Evolutionary conservation across 2,888 invertebrate genomes (phyloP).

Genomic region (Drosophila nr. perissopoda): DNA sequence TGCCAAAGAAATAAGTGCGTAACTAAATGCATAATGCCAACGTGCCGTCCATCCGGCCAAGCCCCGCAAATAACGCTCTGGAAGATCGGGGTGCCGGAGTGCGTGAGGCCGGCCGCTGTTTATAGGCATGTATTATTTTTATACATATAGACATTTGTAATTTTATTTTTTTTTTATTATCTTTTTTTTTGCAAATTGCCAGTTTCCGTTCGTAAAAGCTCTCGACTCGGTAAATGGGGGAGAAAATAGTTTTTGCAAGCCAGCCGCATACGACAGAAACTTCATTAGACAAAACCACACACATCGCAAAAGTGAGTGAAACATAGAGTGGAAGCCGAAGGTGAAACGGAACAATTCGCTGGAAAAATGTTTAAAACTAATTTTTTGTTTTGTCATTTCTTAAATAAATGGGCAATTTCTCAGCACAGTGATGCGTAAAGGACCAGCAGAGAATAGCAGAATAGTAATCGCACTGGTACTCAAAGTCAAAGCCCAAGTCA

Average conservation of each 20-base stretch:
- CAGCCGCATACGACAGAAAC: slow-evolving; percentile 49
- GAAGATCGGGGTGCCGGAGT: slow-evolving; percentile 40
- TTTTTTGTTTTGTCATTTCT: slow-evolving; percentile 8
- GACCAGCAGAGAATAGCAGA: slow-evolving; percentile 10
- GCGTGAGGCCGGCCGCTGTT: slow-evolving; percentile 38
- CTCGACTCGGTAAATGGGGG: slow-evolving; percentile 52
- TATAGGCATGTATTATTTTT: slow-evolving; percentile 19
- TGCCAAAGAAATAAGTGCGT: slow-evolving; percentile 64
- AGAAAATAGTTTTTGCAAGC: slow-evolving; percentile 40
- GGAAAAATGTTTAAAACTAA: slow-evolving; percentile 55
- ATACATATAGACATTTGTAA: slow-evolving; percentile 19
- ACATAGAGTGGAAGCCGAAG: not conserved
- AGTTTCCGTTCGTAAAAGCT: slow-evolving; percentile 66
- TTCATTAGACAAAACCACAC: slow-evolving; percentile 38
- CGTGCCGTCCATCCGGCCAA: slow-evolving; percentile 23
- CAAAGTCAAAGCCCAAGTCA: slow-evolving; percentile 6
- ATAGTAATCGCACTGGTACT: slow-evolving; percentile 24
- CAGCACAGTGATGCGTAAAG: slow-evolving; percentile 73
- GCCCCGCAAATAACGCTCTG: not conserved
- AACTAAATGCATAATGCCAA: slow-evolving; percentile 77
- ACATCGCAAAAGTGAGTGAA: not conserved
- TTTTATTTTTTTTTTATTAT: slow-evolving; percentile 40
- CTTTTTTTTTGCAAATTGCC: slow-evolving; percentile 70
- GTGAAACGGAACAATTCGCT: slow-evolving; percentile 53
- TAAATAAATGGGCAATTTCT: slow-evolving; percentile 71